Conservation (phyloP, 2,113 vertebrate genomes). For the Pyrgilauda ruficollis region DNA sequence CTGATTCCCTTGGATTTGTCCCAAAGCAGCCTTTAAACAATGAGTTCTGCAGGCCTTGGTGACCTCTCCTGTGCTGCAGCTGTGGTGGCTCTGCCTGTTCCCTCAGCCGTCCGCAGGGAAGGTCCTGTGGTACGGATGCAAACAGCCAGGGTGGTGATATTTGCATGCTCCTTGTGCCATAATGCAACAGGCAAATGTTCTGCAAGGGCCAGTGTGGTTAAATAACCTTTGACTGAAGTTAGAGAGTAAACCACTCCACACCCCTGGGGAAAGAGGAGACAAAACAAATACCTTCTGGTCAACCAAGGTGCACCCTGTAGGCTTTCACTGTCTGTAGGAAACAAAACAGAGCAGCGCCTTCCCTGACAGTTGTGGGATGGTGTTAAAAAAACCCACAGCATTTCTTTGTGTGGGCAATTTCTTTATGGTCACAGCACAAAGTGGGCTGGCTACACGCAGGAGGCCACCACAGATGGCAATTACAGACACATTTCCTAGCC, state of each 20-base stretch:
- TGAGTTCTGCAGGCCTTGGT: neutral
- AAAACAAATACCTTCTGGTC: neutral
- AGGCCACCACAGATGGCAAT: constrained; percentile 1
- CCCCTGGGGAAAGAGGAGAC: neutral
- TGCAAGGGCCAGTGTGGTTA: neutral
- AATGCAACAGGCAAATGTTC: neutral
- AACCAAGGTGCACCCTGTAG: constrained; percentile 16
- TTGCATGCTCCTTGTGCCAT: neutral
- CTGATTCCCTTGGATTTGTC: neutral
- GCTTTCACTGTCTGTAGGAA: constrained; percentile 27
- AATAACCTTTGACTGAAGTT: neutral
- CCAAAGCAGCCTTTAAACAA: neutral
- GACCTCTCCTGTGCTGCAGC: neutral
- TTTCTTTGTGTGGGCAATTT: neutral
- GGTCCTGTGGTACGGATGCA: fast-evolving
- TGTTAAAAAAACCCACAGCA: neutral
- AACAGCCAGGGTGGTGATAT: neutral
- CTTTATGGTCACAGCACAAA: neutral
- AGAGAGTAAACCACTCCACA: neutral
- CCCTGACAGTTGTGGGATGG: neutral
- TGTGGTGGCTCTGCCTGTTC: neutral
- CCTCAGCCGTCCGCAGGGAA: fast-evolving
- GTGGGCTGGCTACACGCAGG: neutral
- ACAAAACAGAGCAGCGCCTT: neutral
- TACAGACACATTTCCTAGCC: neutral